Percentiles rank a stretch among this genome's conserved stretches.
These are phyloP conservation scores for Graphium colonna DNA, from an alignment of 2,888 invertebrate species.

Conservation along the genomic window DNA sequence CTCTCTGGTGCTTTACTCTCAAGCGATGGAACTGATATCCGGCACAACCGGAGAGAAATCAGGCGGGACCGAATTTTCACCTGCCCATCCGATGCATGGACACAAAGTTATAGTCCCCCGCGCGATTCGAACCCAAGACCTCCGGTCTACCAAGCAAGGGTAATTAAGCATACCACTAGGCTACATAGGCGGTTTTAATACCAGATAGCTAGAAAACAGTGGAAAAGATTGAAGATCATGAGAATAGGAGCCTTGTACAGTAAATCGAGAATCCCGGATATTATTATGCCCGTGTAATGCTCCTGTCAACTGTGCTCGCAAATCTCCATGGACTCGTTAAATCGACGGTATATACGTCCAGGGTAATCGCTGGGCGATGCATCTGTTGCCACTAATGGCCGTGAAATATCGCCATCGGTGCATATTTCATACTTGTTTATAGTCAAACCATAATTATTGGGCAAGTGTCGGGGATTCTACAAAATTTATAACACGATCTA, in stretches of 20 bases:
- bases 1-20: too few species aligned
- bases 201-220: too few species aligned
- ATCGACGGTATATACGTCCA: constrained; percentile 13
- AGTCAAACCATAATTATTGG: background rate
- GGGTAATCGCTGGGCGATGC: constrained; percentile 8
- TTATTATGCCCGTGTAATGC: background rate
- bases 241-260: background rate
- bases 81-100: too few species aligned
- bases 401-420: constrained; percentile 14
- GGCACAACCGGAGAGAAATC: too few species aligned
- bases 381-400: constrained; percentile 14
- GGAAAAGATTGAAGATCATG: too few species aligned
- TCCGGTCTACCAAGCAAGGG: too few species aligned
- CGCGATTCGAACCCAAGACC: too few species aligned
- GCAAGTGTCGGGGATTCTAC: background rate
- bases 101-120: too few species aligned
- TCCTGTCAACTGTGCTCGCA: background rate
- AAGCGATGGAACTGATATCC: too few species aligned
- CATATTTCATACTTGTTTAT: constrained; percentile 12
- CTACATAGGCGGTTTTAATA: too few species aligned
- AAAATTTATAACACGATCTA: background rate
- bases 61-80: too few species aligned
- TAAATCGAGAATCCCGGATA: constrained; percentile 1
- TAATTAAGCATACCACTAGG: too few species aligned
- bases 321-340: constrained; percentile 12